Percentiles rank a stretch among this genome's conserved stretches.
Evolutionary conservation across 2,113 vertebrate species (phyloP).

Genomic region (Xerus inauris): DNA sequence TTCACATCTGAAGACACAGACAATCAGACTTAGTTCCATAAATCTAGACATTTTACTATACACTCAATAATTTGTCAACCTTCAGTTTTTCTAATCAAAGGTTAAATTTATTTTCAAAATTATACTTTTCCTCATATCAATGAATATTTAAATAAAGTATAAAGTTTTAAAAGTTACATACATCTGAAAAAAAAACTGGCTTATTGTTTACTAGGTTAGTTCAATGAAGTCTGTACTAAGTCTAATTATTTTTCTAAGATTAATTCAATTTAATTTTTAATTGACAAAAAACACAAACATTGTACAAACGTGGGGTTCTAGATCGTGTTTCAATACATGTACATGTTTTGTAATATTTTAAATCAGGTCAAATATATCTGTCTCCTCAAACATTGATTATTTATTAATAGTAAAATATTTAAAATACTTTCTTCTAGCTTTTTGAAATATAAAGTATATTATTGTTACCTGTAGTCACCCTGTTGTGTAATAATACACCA

Average conservation of each 20-base stretch:
- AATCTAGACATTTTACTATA: background rate
- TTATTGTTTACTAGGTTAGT: background rate
- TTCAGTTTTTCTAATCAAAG: background rate
- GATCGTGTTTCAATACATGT: background rate
- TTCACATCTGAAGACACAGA: background rate
- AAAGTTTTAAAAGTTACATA: background rate
- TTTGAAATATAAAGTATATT: background rate
- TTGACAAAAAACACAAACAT: background rate
- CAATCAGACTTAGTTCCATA: background rate
- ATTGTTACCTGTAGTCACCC: background rate
- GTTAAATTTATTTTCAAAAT: conserved; percentile 27
- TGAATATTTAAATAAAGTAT: conserved; percentile 7
- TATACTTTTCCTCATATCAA: background rate
- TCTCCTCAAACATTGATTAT: background rate
- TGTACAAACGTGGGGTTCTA: background rate
- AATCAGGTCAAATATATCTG: background rate
- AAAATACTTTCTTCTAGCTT: background rate
- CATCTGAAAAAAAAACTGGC: background rate
- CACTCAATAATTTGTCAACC: background rate
- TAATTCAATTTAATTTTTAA: background rate
- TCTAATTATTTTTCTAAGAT: background rate
- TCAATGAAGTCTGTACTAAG: background rate
- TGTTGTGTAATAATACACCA: background rate
- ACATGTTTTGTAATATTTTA: background rate
- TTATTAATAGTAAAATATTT: background rate